phyloP scores from a whole-genome alignment of 2,797 vertebrate genomes.

The Vipera ursinii region DNA sequence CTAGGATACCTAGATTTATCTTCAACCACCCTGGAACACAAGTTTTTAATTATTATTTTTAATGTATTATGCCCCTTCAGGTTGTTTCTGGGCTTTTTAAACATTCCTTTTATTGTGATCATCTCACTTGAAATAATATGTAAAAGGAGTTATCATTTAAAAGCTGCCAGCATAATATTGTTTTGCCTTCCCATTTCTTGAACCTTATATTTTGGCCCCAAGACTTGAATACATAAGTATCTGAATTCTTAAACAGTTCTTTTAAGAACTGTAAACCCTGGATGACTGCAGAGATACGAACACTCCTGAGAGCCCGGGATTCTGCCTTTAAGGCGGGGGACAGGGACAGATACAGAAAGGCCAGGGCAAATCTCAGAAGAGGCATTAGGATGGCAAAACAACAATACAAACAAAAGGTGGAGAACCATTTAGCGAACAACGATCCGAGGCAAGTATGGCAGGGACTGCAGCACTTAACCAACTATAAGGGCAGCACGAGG shows the following conservation, averaged over 20 bases:
- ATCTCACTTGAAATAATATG: background rate
- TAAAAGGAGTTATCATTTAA: background rate
- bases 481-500: no score
- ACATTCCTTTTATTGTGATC: background rate
- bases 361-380: no score
- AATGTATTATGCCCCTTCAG: background rate
- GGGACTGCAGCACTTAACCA: no score
- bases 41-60: background rate
- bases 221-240: background rate
- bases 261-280: no score
- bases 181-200: background rate
- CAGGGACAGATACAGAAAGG: no score
- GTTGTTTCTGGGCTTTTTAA: background rate
- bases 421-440: no score
- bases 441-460: no score
- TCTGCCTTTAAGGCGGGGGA: no score
- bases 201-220: background rate
- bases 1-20: background rate
- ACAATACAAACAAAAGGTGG: no score
- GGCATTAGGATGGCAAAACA: no score
- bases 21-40: background rate
- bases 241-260: background rate
- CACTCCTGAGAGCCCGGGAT: no score
- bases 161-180: background rate
- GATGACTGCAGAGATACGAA: no score